Conservation (phyloP, 2,113 vertebrate species). For the Ascaphus truei region DNA sequence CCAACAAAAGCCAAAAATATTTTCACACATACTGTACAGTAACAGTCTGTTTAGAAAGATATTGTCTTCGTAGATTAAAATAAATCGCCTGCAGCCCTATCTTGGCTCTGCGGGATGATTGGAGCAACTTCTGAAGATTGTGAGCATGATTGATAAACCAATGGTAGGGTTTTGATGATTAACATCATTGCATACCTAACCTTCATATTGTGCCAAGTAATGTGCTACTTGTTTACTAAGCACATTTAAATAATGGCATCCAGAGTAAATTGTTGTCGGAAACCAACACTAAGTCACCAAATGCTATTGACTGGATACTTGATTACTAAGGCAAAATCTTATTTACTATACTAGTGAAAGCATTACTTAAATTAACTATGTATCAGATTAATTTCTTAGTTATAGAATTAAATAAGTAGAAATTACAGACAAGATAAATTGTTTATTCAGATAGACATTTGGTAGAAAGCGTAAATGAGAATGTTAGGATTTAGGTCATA, state of each 20-base stretch:
- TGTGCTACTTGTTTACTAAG: background rate
- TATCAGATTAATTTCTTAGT: too few relatives aligned
- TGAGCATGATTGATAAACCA: constrained; percentile 1
- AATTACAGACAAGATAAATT: too few relatives aligned
- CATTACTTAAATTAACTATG: too few relatives aligned
- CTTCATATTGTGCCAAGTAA: background rate
- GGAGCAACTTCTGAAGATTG: background rate
- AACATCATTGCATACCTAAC: background rate
- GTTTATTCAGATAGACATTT: too few relatives aligned
- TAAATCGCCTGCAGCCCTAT: constrained; percentile 8
- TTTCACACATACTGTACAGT: background rate
- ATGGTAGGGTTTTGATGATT: background rate
- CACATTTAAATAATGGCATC: background rate
- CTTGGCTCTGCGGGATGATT: background rate
- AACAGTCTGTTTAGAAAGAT: constrained; percentile 15
- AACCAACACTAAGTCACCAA: too few relatives aligned
- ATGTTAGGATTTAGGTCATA: too few relatives aligned
- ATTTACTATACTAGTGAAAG: too few relatives aligned
- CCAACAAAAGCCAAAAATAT: constrained; percentile 25
- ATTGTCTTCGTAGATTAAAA: constrained; percentile 22
- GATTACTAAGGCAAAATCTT: too few relatives aligned
- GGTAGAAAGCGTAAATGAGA: too few relatives aligned
- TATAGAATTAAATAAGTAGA: too few relatives aligned
- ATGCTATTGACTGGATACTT: too few relatives aligned
- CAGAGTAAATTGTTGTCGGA: background rate